Evolutionary conservation across 1,140 invertebrate genomes (phyloP), one percentile per base, ranked within the genome.

Genomic region (Scaptomyza graminum): DNA sequence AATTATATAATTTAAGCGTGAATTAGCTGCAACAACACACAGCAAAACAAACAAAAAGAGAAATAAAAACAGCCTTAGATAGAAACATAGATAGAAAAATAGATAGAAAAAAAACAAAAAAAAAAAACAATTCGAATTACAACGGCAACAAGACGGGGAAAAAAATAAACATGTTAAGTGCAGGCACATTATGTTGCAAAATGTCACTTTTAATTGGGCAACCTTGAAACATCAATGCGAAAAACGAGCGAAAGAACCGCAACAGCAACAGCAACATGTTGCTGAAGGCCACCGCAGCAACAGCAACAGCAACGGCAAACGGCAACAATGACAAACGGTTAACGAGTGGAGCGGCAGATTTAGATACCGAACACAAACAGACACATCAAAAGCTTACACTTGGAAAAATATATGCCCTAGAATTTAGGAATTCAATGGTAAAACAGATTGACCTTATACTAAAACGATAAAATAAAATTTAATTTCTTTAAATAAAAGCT

Each of bases 161-260:
- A 83, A 79, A 64, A 74, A 74, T 60, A 87, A 87, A 87, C 82
- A 87, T 88, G 82, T 88, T 88, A 88, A 88, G 79, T 88, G 82
- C 82, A 88, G 79, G 73, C 82, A 79, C 82, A 87, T 87, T 87
- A 87, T 87, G 82, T 88, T 87, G 82, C 83, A 88, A 87, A 87
- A 87, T 87, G 82, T 87, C 83, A 87, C 82, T 87, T 87, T 87
- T 87, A 87, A 87, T 87, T 87, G 82, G 82, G 82, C 79, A 83
- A 87, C 82, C 82, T 87, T 87, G 83, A 87, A 87, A 87, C 82
- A 87, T 87, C 82, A 88, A 87, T 87, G 83, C 81, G 83, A 88
- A 76, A 87, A 87, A 82, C 83, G 79, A 87, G 82, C 82, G 82
- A 87, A 88, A 88, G 82, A 87, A 81, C 79, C 76, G 82, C 80